Evolutionary conservation across 2,113 vertebrate species (phyloP).

Genomic region (Bothrops jararaca): DNA sequence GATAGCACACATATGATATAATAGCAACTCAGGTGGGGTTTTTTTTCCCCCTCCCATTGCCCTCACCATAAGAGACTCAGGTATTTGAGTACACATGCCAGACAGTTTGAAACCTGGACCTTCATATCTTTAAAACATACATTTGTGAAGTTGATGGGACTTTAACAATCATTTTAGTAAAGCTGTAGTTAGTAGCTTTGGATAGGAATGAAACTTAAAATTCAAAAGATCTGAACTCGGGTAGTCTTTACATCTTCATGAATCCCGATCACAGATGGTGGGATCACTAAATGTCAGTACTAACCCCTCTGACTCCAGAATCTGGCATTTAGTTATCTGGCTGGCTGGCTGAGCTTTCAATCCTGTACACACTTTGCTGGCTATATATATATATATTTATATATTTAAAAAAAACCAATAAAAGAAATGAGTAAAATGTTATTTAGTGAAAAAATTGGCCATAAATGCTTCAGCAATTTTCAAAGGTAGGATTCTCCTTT

Average conservation of each 20-base stretch:
- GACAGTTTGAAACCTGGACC: background rate
- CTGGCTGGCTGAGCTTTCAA: background rate
- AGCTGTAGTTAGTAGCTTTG: background rate
- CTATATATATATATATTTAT: background rate
- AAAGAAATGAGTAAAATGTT: background rate
- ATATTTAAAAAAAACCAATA: background rate
- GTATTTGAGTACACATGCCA: background rate
- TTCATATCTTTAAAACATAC: background rate
- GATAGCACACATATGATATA: constrained; percentile 20
- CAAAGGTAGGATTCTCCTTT: background rate
- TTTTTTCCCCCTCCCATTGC: background rate
- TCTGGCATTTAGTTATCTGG: background rate
- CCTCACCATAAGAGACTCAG: background rate
- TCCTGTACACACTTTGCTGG: background rate
- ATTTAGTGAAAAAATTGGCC: background rate
- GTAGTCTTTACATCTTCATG: background rate
- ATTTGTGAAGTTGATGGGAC: background rate
- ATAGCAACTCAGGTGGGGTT: background rate
- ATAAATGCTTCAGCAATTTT: background rate
- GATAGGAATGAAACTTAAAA: background rate
- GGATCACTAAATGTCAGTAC: background rate
- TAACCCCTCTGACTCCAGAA: background rate
- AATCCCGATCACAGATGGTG: background rate
- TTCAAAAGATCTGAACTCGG: background rate
- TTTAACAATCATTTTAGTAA: background rate